Conservation (phyloP, 2,113 vertebrate species). For the Symphodus melops region DNA sequence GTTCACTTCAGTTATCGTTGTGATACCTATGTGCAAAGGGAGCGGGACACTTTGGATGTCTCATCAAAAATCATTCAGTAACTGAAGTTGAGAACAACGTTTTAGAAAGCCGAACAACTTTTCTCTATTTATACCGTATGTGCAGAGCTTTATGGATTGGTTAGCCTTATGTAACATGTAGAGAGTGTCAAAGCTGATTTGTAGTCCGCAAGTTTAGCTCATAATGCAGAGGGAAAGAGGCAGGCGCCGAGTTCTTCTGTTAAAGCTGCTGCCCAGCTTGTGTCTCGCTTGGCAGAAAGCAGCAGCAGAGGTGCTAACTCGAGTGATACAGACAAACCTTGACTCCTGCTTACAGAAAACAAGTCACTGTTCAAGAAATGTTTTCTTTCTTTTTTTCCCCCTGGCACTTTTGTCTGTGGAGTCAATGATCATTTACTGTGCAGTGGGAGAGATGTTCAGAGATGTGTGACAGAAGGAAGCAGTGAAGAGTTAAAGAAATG, state of each 20-base stretch:
- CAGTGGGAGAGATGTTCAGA: neutral
- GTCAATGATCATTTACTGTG: neutral
- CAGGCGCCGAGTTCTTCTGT: neutral
- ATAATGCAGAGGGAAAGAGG: neutral
- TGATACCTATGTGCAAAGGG: neutral
- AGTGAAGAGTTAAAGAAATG: neutral
- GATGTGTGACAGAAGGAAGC: neutral
- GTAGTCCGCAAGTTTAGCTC: neutral
- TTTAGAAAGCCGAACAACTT: neutral
- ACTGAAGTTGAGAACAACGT: neutral
- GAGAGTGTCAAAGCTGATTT: slow-evolving; percentile 1
- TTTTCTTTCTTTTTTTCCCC: no score
- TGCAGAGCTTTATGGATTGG: slow-evolving; percentile 8
- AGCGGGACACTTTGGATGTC: neutral
- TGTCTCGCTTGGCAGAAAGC: neutral
- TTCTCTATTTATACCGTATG: neutral
- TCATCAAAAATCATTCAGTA: neutral
- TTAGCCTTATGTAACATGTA: neutral
- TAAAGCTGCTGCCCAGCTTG: slow-evolving; percentile 18
- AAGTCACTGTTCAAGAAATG: neutral
- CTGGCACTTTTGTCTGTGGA: neutral
- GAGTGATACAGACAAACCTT: slow-evolving; percentile 4
- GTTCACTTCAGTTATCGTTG: neutral
- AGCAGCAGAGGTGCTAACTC: neutral
- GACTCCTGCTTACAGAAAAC: neutral